Conservation (phyloP, 2,888 invertebrate species). For the Drosophila algonquin region DNA sequence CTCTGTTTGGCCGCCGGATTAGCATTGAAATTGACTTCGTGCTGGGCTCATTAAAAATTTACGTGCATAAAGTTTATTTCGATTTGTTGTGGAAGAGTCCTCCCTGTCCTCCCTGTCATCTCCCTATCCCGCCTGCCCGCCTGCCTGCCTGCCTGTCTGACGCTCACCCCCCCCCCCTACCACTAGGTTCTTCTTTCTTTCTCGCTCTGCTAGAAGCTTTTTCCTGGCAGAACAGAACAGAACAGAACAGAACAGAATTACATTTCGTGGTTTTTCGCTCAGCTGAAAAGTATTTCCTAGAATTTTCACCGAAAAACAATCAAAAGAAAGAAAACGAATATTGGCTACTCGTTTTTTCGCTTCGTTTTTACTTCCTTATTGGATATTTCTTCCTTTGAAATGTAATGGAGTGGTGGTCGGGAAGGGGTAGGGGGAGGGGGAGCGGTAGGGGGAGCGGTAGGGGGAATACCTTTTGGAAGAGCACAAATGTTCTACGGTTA, state of each 20-base stretch:
- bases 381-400: constrained; percentile 41
- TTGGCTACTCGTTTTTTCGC: constrained; percentile 52
- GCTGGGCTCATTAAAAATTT: constrained; percentile 80
- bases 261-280: constrained; percentile 59
- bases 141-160: constrained; percentile 37
- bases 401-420: no score
- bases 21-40: constrained; percentile 79
- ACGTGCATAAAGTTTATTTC: constrained; percentile 79
- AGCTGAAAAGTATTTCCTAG: constrained; percentile 42
- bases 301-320: constrained; percentile 46
- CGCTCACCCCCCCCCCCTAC: neutral
- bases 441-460: no score
- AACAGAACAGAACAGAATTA: constrained; percentile 55
- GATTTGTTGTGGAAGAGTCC: constrained; percentile 53
- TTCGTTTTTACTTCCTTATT: constrained; percentile 72
- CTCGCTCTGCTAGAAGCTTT: no score
- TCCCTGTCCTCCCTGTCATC: neutral
- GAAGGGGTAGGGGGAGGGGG: no score
- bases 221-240: constrained; percentile 30
- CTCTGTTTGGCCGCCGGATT: constrained; percentile 61
- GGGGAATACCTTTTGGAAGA: no score
- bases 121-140: neutral
- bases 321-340: constrained; percentile 17
- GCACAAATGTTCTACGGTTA: constrained; percentile 40
- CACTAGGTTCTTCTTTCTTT: neutral